Conservation (phyloP, 2,113 vertebrate species). For the Cepphus grylle region DNA sequence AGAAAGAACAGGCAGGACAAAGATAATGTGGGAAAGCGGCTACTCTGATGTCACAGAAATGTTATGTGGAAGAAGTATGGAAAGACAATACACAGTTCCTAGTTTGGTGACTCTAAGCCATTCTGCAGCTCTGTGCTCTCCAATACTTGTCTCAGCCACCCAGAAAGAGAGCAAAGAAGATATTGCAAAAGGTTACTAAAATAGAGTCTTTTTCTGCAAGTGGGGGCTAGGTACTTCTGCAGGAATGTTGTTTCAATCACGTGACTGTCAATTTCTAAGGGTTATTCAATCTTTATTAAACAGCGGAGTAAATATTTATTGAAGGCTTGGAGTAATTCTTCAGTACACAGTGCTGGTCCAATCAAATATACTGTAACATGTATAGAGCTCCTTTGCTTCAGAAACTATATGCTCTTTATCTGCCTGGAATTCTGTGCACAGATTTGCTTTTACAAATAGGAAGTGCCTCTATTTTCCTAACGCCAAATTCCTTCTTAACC, state of each 20-base stretch:
- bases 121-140: background rate
- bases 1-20: background rate
- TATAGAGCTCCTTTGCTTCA: background rate
- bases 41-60: background rate
- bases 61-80: background rate
- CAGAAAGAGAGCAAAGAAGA: background rate
- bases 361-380: background rate
- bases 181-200: background rate
- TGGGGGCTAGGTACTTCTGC: background rate
- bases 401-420: background rate
- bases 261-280: background rate
- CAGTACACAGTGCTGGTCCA: background rate
- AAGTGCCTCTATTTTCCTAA: background rate
- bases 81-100: background rate
- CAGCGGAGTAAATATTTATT: constrained; percentile 4
- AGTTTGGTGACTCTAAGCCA: background rate
- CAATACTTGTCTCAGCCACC: background rate
- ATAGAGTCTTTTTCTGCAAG: background rate
- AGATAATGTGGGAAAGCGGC: background rate
- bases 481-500: background rate
- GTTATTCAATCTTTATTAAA: background rate
- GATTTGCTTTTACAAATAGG: background rate
- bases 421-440: background rate
- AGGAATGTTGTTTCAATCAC: background rate
- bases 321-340: background rate